These are phyloP conservation scores for Marmota monax DNA, from an alignment of 2,113 vertebrate genomes.

Conservation along the genomic window DNA sequence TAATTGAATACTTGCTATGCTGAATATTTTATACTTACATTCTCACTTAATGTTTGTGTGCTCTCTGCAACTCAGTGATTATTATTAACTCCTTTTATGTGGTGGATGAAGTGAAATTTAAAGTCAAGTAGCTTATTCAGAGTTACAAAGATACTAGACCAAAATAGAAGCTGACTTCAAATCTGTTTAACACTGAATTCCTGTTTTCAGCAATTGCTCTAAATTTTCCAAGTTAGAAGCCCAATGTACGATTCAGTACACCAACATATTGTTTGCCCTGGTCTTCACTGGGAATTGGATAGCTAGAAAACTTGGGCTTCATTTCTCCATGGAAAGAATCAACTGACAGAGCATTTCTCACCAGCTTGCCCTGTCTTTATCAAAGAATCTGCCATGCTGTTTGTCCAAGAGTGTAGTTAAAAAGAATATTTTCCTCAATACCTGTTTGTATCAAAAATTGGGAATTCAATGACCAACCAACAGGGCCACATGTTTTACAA, in stretches of 20 bases:
- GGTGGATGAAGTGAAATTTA: background rate
- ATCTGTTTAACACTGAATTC: background rate
- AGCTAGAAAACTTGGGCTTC: background rate
- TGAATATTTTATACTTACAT: background rate
- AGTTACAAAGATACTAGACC: background rate
- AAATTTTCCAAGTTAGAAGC: background rate
- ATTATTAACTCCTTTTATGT: background rate
- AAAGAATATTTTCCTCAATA: conserved; percentile 30
- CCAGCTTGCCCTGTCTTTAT: background rate
- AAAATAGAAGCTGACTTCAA: background rate
- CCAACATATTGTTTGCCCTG: background rate
- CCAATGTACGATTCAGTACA: background rate
- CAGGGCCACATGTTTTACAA: background rate
- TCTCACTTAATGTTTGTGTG: background rate
- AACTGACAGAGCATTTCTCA: background rate
- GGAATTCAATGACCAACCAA: background rate
- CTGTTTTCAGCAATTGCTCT: background rate
- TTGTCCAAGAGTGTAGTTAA: background rate
- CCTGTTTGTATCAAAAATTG: background rate
- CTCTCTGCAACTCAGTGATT: background rate
- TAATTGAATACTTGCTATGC: background rate
- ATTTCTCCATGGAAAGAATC: background rate
- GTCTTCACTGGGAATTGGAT: background rate
- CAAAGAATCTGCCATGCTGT: background rate
- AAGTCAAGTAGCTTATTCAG: conserved; percentile 8